A percentile compares a stretch with the other conserved stretches of the same genome.
Conservation (phyloP, 64 coral and sea anemone species). For the Dendrophyllia cribrosa region DNA sequence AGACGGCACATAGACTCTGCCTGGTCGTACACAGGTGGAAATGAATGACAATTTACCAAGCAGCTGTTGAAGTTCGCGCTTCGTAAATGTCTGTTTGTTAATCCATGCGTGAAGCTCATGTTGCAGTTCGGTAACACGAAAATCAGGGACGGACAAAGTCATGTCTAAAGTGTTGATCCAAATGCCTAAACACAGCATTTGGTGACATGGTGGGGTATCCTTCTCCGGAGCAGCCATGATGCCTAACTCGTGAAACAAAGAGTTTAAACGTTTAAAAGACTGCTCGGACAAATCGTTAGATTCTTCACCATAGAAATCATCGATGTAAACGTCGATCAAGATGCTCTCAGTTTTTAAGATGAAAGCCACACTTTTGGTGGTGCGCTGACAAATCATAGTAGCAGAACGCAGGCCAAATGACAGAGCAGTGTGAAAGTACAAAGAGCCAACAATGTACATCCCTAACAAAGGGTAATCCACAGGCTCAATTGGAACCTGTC, state of each 20-base stretch:
- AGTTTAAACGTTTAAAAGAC: conserved; percentile 28
- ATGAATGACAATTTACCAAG: conserved; percentile 51
- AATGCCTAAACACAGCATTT: conserved; percentile 63
- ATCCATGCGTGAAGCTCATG: conserved; percentile 24
- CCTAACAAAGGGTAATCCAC: conserved; percentile 37
- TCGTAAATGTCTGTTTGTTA: background rate
- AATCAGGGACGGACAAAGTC: conserved; percentile 49
- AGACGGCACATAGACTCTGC: conserved; percentile 55
- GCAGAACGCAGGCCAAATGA: conserved; percentile 68
- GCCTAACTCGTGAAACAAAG: conserved; percentile 55
- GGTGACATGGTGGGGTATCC: conserved; percentile 29
- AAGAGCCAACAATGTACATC: conserved; percentile 3
- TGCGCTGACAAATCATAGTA: conserved; percentile 58
- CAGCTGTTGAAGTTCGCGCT: conserved; percentile 26
- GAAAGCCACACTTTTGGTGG: conserved; percentile 49
- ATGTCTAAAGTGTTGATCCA: conserved; percentile 35
- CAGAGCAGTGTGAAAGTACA: conserved; percentile 57
- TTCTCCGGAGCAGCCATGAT: conserved; percentile 42
- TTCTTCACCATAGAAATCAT: conserved; percentile 65
- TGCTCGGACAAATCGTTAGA: background rate
- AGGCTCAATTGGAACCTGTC: conserved; percentile 73
- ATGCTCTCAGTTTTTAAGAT: conserved; percentile 44
- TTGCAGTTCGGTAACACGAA: conserved; percentile 42
- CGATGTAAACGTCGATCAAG: conserved; percentile 52
- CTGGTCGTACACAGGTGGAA: conserved; percentile 62